Percentiles rank a stretch among this genome's conserved stretches.
Evolutionary conservation across 2,797 vertebrate species (phyloP).

Genomic region (Gallirallus australis): DNA sequence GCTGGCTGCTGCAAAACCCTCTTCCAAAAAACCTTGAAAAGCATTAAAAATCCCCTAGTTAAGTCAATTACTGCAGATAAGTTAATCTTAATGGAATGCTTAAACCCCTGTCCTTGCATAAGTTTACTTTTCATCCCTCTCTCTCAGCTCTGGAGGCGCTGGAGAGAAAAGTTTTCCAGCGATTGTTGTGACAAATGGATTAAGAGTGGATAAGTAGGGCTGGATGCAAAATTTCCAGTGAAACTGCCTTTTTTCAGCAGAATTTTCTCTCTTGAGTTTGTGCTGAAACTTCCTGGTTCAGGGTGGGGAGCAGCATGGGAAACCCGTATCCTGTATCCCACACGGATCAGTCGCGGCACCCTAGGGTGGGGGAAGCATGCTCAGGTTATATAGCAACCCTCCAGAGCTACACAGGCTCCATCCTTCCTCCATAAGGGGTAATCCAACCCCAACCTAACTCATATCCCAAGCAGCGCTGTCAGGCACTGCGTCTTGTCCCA

Average conservation of each 20-base stretch:
- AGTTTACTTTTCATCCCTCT: slow-evolving; percentile 72
- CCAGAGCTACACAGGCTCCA: not conserved
- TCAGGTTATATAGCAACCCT: not conserved
- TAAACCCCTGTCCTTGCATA: slow-evolving; percentile 74
- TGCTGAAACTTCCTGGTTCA: not conserved
- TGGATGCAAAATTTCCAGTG: not conserved
- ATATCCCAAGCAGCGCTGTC: accelerated
- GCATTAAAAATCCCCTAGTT: slow-evolving; percentile 80
- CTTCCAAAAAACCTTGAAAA: slow-evolving; percentile 78
- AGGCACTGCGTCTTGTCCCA: not conserved
- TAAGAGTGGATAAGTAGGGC: slow-evolving; percentile 4
- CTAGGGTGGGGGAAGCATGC: not conserved
- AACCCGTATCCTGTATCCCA: too few species aligned
- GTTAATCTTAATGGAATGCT: slow-evolving; percentile 80
- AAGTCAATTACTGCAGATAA: slow-evolving; percentile 81
- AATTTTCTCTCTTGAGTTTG: not conserved
- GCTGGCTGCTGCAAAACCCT: slow-evolving; percentile 65
- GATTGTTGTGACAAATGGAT: slow-evolving; percentile 53
- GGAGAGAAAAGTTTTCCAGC: not conserved
- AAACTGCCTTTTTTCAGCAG: not conserved
- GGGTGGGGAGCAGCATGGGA: not conserved
- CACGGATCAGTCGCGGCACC: accelerated
- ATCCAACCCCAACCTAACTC: not conserved
- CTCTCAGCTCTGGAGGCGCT: slow-evolving; percentile 33
- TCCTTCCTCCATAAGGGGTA: not conserved